These are phyloP conservation scores for Thalassophryne amazonica DNA, from an alignment of 2,797 vertebrate genomes.

Conservation along the genomic window DNA sequence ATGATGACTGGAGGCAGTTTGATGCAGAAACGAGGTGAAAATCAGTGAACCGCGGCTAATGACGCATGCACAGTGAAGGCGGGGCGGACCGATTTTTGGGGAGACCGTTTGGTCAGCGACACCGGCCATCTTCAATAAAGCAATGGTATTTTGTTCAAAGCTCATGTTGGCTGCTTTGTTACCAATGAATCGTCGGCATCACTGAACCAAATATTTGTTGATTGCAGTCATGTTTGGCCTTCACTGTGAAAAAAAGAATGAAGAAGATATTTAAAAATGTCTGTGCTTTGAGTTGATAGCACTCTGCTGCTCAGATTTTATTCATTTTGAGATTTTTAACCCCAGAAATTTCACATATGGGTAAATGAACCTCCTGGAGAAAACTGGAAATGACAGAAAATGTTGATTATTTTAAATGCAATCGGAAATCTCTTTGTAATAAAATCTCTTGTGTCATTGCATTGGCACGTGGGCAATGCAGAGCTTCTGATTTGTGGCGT, in stretches of 20 bases:
- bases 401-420: slow-evolving; percentile 55
- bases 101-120: too few relatives aligned
- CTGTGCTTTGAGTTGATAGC: slow-evolving; percentile 25
- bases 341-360: slow-evolving; percentile 21
- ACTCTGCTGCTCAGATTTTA: slow-evolving; percentile 60
- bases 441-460: too few relatives aligned
- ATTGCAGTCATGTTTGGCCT: slow-evolving; percentile 35
- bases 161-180: not conserved
- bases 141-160: too few relatives aligned
- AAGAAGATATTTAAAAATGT: slow-evolving; percentile 38
- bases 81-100: too few relatives aligned
- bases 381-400: slow-evolving; percentile 67
- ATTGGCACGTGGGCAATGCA: slow-evolving; percentile 40
- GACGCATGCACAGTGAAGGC: too few relatives aligned
- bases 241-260: slow-evolving; percentile 63
- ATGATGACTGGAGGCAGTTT: too few relatives aligned
- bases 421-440: too few relatives aligned
- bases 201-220: slow-evolving; percentile 2
- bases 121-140: too few relatives aligned
- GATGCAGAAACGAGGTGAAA: too few relatives aligned
- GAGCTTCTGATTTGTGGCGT: too few relatives aligned
- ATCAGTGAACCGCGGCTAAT: too few relatives aligned
- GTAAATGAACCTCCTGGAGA: slow-evolving; percentile 60
- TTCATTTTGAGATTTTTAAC: slow-evolving; percentile 23
- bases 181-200: too few relatives aligned